Evolutionary conservation across 2,888 invertebrate species (phyloP), one percentile per base, ranked within the genome.

Genomic region (Chloroclystis v-ata): DNA sequence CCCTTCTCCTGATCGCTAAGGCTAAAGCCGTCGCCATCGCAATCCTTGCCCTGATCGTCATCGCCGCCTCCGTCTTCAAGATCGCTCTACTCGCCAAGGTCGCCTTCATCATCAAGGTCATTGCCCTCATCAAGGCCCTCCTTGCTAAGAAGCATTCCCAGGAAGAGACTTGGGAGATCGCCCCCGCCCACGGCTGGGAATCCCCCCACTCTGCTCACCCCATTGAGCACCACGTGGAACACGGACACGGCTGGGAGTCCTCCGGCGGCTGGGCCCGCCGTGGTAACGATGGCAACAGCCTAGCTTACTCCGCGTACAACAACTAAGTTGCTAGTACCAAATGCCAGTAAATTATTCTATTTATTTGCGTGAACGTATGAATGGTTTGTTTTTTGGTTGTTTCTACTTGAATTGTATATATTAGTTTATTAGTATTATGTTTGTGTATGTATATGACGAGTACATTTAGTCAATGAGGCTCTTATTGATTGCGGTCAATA

Each of bases 11-110:
- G 55, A 76, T 93, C 56, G 91, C 91, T 16, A 88, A 92, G 57
- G 89, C 91, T 30, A 94, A 94, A 66, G 78, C 93, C 49, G 82
- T 93, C 47, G 91, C 92, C 6, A 65, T 94, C 1, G 78, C 91
- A 1, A 92, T 94, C 4, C 61, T 92, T 6, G 79, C 93, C 29
- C 72, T 95, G 9, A 89, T 92, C 11, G 89, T 92, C 57, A 89
- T 95, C 43, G 92, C 92, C 6, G 85, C 93, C 16, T 86, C 95
- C 38, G 88, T 93, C 40, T 82, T 91, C 71, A 95, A 95, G 76
- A 90, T 95, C 43, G 89, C 94, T 12, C 67, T 94, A 40, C 85
- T 95, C 29, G 92, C 94, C 60, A 95, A 95, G 83, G 87, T 95
- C 38, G 95, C 95, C 0, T 90, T 95, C 56, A 72, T 87, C 29